Evolutionary conservation across 2,113 vertebrate species (phyloP).

Genomic region (Montifringilla adamsi): DNA sequence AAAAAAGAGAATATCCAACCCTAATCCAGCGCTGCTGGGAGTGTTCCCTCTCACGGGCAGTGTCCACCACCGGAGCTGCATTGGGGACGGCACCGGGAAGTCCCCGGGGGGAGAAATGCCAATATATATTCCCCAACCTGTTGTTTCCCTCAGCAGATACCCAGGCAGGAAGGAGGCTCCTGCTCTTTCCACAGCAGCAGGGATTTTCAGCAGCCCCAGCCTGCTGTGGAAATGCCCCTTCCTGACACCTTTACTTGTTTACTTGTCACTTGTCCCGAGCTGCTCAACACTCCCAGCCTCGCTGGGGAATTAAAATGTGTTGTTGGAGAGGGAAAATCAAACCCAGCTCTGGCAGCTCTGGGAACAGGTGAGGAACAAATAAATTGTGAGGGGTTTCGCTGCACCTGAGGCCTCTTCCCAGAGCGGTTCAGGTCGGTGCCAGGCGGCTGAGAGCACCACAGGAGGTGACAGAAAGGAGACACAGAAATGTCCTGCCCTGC

Average conservation of each 20-base stretch:
- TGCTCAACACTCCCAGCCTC: neutral
- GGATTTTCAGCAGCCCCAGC: neutral
- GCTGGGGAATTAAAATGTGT: neutral
- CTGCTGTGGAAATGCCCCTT: neutral
- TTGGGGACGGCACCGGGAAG: rapidly evolving
- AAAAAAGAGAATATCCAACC: neutral
- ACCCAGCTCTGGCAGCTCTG: neutral
- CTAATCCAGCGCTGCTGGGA: neutral
- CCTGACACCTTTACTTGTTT: rapidly evolving
- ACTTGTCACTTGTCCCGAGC: neutral
- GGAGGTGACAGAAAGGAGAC: neutral
- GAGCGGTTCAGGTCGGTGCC: rapidly evolving
- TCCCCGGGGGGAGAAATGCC: neutral
- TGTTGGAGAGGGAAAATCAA: neutral
- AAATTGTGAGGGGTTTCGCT: neutral
- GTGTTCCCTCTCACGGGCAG: neutral
- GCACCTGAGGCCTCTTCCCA: neutral
- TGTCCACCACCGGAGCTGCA: neutral
- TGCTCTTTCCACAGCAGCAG: neutral
- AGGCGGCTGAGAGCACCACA: rapidly evolving
- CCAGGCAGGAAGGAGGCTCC: neutral
- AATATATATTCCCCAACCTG: neutral
- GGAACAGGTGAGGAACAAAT: neutral
- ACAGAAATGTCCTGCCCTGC: rapidly evolving
- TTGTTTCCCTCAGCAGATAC: neutral